Evolutionary conservation across 2,888 invertebrate species (phyloP).

Genomic region (Aphidius colemani): DNA sequence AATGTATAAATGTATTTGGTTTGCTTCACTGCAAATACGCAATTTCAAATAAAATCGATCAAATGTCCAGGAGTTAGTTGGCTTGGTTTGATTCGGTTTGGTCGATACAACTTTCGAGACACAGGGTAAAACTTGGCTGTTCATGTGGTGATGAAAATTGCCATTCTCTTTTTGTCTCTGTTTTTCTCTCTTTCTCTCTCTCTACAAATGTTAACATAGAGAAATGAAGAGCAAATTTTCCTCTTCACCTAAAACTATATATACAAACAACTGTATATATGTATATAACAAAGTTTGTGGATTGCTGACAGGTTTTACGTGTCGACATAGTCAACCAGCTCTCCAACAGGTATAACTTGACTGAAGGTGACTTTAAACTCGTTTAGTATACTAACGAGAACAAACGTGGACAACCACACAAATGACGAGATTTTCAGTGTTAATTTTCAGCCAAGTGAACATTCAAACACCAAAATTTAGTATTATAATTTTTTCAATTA

Average conservation of each 20-base stretch:
- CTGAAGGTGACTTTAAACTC: slow-evolving; percentile 2
- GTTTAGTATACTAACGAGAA: neutral
- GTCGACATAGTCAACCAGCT: slow-evolving; percentile 10
- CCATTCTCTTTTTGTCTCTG: neutral
- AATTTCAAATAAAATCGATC: slow-evolving; percentile 8
- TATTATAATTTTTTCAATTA: no score
- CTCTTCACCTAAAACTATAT: no score
- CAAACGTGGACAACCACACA: slow-evolving; percentile 7
- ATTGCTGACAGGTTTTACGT: slow-evolving; percentile 22
- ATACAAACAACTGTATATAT: slow-evolving; percentile 12
- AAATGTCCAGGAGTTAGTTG: slow-evolving; percentile 4
- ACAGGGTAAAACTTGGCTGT: slow-evolving; percentile 6
- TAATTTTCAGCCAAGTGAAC: no score
- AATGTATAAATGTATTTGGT: neutral
- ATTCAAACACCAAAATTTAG: no score
- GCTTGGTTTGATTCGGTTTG: slow-evolving; percentile 7
- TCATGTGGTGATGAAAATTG: neutral
- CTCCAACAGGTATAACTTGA: slow-evolving; percentile 21
- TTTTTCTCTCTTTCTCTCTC: neutral
- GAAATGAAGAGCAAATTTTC: neutral
- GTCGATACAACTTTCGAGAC: slow-evolving; percentile 2
- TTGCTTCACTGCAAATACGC: neutral
- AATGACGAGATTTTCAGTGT: slow-evolving; percentile 9
- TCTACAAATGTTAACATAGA: neutral
- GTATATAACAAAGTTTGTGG: slow-evolving; percentile 21